These are phyloP conservation scores for Adelphocoris suturalis DNA, from an alignment of 2,888 invertebrate species.

Conservation along the genomic window DNA sequence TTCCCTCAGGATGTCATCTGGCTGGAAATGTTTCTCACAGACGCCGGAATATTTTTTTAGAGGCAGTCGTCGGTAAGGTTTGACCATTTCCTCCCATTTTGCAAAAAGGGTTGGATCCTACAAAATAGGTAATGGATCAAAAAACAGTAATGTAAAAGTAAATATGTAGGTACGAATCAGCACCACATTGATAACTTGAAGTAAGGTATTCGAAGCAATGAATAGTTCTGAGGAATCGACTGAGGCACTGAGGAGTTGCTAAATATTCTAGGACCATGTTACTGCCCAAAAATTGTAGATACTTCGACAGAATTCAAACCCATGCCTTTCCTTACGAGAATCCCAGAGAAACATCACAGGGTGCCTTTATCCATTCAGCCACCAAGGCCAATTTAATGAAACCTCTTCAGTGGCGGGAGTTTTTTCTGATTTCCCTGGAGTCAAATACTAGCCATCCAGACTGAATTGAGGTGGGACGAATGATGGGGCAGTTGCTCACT, in stretches of 20 bases:
- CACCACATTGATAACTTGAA: not conserved
- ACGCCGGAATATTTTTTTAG: not conserved
- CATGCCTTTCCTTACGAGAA: too few species aligned
- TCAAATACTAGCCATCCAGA: too few species aligned
- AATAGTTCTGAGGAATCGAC: not conserved
- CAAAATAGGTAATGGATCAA: not conserved
- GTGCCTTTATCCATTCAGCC: too few species aligned
- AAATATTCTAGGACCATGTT: too few species aligned
- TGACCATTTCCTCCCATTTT: constrained; percentile 22
- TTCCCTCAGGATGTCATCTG: not conserved
- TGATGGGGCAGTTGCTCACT: too few species aligned
- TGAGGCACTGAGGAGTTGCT: not conserved
- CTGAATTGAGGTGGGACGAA: too few species aligned
- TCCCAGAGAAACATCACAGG: too few species aligned
- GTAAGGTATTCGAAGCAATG: not conserved
- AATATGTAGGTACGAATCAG: not conserved
- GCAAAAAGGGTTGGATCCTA: constrained; percentile 4
- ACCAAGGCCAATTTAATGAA: too few species aligned
- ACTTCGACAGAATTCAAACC: too few species aligned
- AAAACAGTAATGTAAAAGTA: not conserved
- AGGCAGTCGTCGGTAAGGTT: not conserved
- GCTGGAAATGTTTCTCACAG: constrained; percentile 62
- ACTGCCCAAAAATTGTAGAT: too few species aligned
- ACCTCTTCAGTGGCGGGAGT: too few species aligned
- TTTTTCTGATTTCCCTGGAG: too few species aligned